These are phyloP conservation scores for Muscidifurax raptorellus DNA, from an alignment of 1,140 invertebrate genomes.

Conservation along the genomic window DNA sequence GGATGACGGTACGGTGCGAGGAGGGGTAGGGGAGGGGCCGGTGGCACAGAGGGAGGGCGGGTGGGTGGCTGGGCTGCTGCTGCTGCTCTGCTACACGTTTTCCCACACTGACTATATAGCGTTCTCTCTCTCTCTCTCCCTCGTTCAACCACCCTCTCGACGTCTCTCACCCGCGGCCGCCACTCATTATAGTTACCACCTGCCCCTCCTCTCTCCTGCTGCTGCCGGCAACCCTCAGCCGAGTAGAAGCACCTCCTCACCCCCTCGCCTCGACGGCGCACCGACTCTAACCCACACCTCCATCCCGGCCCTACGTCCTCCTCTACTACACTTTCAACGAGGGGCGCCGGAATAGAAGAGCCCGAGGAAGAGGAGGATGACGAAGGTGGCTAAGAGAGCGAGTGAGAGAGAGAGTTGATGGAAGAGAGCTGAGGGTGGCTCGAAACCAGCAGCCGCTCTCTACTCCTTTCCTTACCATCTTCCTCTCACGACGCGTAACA, in stretches of 20 bases:
- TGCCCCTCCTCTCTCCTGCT: constrained; percentile 55
- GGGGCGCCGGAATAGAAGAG: constrained; percentile 20
- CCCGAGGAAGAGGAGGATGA: constrained; percentile 33
- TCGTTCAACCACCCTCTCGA: constrained; percentile 55
- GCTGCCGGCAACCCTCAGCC: constrained; percentile 33
- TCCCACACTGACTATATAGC: constrained; percentile 53
- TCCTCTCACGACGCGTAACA: neutral
- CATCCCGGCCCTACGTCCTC: constrained; percentile 4
- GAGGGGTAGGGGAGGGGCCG: constrained; percentile 14
- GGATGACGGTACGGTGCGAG: neutral
- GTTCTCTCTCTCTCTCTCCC: constrained; percentile 52
- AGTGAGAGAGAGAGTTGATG: neutral
- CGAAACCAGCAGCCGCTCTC: neutral
- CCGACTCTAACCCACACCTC: neutral
- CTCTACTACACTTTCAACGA: constrained; percentile 9
- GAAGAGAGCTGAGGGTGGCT: neutral
- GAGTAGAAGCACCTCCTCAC: constrained; percentile 11
- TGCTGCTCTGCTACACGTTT: constrained; percentile 61
- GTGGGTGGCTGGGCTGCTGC: constrained; percentile 44
- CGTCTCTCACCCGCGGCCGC: constrained; percentile 63
- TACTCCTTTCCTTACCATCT: neutral
- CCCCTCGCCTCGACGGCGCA: neutral
- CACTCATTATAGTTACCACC: constrained; percentile 71
- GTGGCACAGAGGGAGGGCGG: constrained; percentile 43
- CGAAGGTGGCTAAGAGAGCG: constrained; percentile 20